phyloP scores from a whole-genome alignment of 2,113 vertebrate species.

The Heloderma charlesbogerti region DNA sequence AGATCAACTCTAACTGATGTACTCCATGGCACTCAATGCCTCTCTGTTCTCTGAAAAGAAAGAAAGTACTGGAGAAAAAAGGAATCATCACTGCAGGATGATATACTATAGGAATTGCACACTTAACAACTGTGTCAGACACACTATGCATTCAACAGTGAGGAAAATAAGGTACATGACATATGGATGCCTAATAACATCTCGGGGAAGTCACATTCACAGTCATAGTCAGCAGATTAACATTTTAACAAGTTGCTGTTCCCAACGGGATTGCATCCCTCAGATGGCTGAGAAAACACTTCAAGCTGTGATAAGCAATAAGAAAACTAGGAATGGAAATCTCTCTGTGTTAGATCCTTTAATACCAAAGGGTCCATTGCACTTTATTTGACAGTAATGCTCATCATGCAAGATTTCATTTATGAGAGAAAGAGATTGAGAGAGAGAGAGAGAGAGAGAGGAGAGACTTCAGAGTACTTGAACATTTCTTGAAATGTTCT shows the following conservation, averaged over 20 bases:
- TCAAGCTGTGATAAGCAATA: slow-evolving; percentile 48
- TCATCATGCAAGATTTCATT: slow-evolving; percentile 28
- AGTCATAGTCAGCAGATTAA: slow-evolving; percentile 58
- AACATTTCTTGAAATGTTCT: background rate
- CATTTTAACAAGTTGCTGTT: slow-evolving; percentile 52
- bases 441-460: background rate
- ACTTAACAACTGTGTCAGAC: slow-evolving; percentile 30
- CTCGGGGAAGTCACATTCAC: slow-evolving; percentile 55
- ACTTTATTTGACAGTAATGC: slow-evolving; percentile 9
- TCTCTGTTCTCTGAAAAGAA: slow-evolving; percentile 1
- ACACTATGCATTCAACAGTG: slow-evolving; percentile 15
- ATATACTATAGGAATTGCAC: slow-evolving; percentile 22
- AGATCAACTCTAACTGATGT: background rate
- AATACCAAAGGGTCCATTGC: slow-evolving; percentile 15
- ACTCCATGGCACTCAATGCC: background rate
- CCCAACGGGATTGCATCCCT: slow-evolving; percentile 51
- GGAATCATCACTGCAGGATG: slow-evolving; percentile 19
- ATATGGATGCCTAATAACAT: slow-evolving; percentile 51
- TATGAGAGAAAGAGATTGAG: background rate
- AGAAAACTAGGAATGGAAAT: slow-evolving; percentile 32
- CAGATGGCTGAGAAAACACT: slow-evolving; percentile 48
- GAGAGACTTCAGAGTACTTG: background rate
- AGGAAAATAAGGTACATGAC: slow-evolving; percentile 36
- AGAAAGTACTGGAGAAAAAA: background rate
- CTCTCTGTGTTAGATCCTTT: slow-evolving; percentile 40